These are phyloP conservation scores for Bombus picipes DNA, from an alignment of 1,140 invertebrate genomes.

Conservation along the genomic window DNA sequence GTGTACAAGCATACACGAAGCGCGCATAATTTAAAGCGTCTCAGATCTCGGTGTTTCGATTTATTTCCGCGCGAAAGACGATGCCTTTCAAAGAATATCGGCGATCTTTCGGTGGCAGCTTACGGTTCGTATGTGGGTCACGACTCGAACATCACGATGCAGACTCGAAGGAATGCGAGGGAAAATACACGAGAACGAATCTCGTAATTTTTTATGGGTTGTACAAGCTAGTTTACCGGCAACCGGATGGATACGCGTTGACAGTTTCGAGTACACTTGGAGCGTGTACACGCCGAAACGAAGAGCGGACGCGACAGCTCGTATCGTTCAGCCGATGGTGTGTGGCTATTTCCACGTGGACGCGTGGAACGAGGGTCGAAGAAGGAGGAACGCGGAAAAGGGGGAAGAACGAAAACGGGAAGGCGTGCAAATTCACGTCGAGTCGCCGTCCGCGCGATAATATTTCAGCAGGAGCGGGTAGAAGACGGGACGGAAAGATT, in stretches of 20 bases:
- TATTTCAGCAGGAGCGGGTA: conserved; percentile 22
- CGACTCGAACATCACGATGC: not conserved
- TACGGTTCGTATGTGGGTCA: conserved; percentile 1
- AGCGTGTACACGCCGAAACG: conserved; percentile 13
- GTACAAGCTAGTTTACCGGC: conserved; percentile 33
- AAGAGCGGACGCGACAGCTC: conserved; percentile 48
- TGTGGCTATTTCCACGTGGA: not conserved
- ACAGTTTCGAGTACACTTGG: conserved; percentile 45
- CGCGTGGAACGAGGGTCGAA: not conserved
- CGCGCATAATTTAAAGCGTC: not conserved
- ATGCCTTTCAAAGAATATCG: not conserved
- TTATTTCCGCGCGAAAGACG: not conserved
- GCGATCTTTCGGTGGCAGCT: not conserved
- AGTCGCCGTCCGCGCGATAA: conserved; percentile 6
- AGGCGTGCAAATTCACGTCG: conserved; percentile 27
- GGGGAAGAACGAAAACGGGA: not conserved
- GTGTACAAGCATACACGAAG: too few relatives aligned
- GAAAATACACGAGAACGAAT: not conserved
- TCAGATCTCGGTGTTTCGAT: not conserved
- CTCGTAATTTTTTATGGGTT: conserved; percentile 25
- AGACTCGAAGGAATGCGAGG: not conserved
- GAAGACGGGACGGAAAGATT: conserved; percentile 27
- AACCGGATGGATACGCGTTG: conserved; percentile 47
- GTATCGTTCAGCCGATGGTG: conserved; percentile 18
- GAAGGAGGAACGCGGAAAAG: not conserved